phyloP scores from a whole-genome alignment of 2,888 invertebrate species.

The Caenorhabditis sp. region DNA sequence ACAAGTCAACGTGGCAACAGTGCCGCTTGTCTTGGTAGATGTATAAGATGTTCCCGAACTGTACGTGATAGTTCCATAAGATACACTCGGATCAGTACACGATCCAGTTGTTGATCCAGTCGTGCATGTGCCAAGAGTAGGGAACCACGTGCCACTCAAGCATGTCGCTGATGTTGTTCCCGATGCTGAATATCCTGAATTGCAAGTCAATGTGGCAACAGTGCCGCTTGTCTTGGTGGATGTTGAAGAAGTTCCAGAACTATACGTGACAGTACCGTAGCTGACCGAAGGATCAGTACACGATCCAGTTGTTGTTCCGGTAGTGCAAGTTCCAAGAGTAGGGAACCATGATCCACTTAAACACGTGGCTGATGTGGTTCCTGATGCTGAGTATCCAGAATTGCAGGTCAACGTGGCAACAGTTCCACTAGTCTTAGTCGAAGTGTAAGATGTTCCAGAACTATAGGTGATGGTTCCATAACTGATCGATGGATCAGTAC shows the following conservation, averaged over 20 bases:
- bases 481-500: slow-evolving; percentile 8
- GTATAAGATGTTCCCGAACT: slow-evolving; percentile 25
- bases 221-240: slow-evolving; percentile 15
- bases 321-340: slow-evolving; percentile 29
- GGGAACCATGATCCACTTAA: slow-evolving; percentile 39
- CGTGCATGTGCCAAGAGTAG: slow-evolving; percentile 36
- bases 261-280: slow-evolving; percentile 26
- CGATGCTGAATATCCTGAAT: slow-evolving; percentile 36
- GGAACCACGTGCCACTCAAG: slow-evolving; percentile 32
- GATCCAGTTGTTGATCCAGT: background rate
- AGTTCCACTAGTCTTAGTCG: slow-evolving; percentile 33
- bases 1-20: slow-evolving; percentile 4
- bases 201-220: slow-evolving; percentile 18
- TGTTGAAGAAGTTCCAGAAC: slow-evolving; percentile 20
- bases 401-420: slow-evolving; percentile 54
- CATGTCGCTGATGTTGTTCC: slow-evolving; percentile 19
- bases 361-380: slow-evolving; percentile 16
- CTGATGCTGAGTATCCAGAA: slow-evolving; percentile 35
- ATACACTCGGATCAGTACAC: slow-evolving; percentile 16
- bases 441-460: slow-evolving; percentile 5
- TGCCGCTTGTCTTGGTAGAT: slow-evolving; percentile 13
- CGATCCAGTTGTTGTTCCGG: background rate
- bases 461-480: slow-evolving; percentile 26
- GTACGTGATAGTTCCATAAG: slow-evolving; percentile 26
- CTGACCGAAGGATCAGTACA: slow-evolving; percentile 20